Evolutionary conservation across 1,140 invertebrate genomes (phyloP).

Genomic region (Chrysomallon squamiferum): DNA sequence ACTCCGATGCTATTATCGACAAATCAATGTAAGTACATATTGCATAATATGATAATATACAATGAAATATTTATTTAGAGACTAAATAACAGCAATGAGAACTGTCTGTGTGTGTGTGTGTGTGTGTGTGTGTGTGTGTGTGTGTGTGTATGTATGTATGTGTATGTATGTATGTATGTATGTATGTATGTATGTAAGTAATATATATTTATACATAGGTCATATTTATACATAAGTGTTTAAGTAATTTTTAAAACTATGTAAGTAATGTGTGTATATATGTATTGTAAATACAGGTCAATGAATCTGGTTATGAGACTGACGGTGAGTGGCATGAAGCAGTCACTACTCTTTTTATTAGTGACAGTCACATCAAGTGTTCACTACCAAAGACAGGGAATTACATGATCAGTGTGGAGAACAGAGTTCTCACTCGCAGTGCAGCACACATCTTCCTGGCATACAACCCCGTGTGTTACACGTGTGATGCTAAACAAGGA

Average conservation of each 20-base stretch:
- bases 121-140: no score
- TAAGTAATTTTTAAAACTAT: no score
- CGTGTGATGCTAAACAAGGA: slow-evolving; percentile 24
- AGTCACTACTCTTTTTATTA: slow-evolving; percentile 22
- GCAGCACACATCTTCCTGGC: slow-evolving; percentile 30
- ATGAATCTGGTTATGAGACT: slow-evolving; percentile 17
- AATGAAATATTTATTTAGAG: no score
- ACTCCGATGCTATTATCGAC: slow-evolving; percentile 28
- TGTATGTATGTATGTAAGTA: no score
- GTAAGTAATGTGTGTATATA: no score
- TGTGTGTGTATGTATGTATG: no score
- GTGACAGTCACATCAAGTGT: slow-evolving; percentile 28
- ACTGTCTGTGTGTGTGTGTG: no score
- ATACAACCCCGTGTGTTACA: slow-evolving; percentile 40
- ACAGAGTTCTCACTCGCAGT: slow-evolving; percentile 15
- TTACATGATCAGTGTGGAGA: slow-evolving; percentile 31
- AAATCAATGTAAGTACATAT: slow-evolving; percentile 41
- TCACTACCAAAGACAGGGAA: slow-evolving; percentile 15
- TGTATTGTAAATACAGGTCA: slow-evolving; percentile 15
- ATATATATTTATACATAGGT: no score
- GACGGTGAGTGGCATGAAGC: not conserved
- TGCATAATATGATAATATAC: no score
- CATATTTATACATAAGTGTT: no score
- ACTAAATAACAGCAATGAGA: no score
- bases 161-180: no score